A percentile compares a stretch with the other conserved stretches of the same genome.
Evolutionary conservation across 1,140 invertebrate genomes (phyloP).

Genomic region (Planococcus citri): DNA sequence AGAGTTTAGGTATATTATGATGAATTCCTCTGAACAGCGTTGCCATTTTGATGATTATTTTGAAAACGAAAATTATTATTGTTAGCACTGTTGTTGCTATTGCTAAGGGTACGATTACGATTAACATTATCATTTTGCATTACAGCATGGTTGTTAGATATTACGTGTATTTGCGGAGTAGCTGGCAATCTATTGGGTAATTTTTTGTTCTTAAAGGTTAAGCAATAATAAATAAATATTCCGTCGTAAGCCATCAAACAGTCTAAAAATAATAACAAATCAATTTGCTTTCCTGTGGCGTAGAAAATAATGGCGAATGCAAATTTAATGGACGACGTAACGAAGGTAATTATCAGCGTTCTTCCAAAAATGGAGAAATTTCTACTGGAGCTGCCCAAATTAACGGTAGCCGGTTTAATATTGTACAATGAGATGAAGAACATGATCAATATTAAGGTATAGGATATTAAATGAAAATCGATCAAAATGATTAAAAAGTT

Average conservation of each 20-base stretch:
- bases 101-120: too few relatives aligned
- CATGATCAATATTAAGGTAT: not conserved
- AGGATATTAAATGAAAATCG: not conserved
- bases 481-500: not conserved
- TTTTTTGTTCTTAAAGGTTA: not conserved
- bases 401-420: not conserved
- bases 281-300: not conserved
- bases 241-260: not conserved
- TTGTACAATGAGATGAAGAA: not conserved
- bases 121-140: too few relatives aligned
- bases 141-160: not conserved
- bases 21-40: too few relatives aligned
- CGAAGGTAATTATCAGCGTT: not conserved
- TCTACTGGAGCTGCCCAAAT: not conserved
- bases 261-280: not conserved
- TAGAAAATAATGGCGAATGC: slow-evolving; percentile 6
- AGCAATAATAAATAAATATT: not conserved
- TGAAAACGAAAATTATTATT: not conserved
- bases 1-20: too few relatives aligned
- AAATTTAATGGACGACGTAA: not conserved
- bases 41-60: not conserved
- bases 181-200: not conserved
- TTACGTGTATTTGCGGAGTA: not conserved
- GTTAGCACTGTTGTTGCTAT: too few relatives aligned
- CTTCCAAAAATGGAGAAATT: not conserved